A percentile compares a stretch with the other conserved stretches of the same genome.
Evolutionary conservation across 2,113 vertebrate genomes (phyloP).

Genomic region (Petaurus breviceps): DNA sequence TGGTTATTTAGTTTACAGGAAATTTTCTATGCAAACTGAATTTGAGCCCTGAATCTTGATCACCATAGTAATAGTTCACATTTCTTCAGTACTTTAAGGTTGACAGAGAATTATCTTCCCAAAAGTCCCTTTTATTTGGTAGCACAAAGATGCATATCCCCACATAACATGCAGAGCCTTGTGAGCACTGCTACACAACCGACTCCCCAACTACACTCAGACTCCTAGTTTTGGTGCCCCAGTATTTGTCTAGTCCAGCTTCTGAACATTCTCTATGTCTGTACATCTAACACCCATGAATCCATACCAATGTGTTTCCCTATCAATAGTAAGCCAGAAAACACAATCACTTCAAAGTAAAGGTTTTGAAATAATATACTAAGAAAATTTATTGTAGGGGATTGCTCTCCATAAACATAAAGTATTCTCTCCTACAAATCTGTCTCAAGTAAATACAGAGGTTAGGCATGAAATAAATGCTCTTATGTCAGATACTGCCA

Average conservation of each 20-base stretch:
- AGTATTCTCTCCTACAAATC: no score
- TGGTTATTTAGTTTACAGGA: neutral
- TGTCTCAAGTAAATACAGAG: neutral
- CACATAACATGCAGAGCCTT: neutral
- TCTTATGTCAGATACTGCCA: neutral
- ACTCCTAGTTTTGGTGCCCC: neutral
- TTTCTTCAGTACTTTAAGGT: neutral
- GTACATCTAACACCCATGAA: neutral
- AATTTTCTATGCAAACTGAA: neutral
- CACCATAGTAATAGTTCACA: neutral
- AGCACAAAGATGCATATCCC: neutral
- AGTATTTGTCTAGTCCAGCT: neutral
- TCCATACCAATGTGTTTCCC: neutral
- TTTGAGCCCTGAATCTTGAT: neutral
- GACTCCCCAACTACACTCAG: neutral
- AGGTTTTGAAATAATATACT: neutral
- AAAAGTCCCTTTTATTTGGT: neutral
- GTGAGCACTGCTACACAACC: neutral
- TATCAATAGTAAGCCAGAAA: neutral
- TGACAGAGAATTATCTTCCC: neutral
- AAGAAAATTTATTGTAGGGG: neutral
- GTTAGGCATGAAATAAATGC: neutral
- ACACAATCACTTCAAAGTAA: neutral
- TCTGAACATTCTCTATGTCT: neutral
- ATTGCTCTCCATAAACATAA: neutral